phyloP scores from a whole-genome alignment of 2,888 invertebrate species.

The Gymnosoma rotundatum region DNA sequence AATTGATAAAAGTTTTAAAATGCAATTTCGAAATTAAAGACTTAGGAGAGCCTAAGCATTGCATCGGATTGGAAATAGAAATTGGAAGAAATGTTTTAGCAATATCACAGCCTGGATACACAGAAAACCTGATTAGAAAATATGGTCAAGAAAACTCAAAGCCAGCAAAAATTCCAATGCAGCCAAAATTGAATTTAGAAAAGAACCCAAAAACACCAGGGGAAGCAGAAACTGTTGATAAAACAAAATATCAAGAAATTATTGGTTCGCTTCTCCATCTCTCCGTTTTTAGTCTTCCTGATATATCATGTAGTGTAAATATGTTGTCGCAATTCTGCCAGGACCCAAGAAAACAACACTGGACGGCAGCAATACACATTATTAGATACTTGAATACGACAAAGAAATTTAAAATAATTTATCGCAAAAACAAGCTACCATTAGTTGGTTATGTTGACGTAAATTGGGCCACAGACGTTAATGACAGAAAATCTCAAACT shows the following conservation, averaged over 20 bases:
- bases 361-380: no score
- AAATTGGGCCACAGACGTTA: constrained; percentile 63
- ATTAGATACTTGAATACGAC: neutral
- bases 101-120: constrained; percentile 5
- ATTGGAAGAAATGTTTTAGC: neutral
- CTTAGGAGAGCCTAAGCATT: constrained; percentile 25
- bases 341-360: neutral
- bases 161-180: constrained; percentile 34
- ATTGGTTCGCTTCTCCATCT: constrained; percentile 13
- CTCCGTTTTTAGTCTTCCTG: constrained; percentile 1
- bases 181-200: neutral
- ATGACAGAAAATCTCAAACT: constrained; percentile 52
- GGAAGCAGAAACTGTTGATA: constrained; percentile 14
- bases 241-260: constrained; percentile 29
- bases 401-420: neutral
- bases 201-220: neutral
- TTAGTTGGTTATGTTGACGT: constrained; percentile 47
- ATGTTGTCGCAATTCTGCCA: constrained; percentile 4
- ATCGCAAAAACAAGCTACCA: constrained; percentile 22
- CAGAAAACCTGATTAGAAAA: constrained; percentile 19
- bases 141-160: constrained; percentile 32
- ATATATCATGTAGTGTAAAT: constrained; percentile 9
- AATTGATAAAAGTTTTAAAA: constrained; percentile 3
- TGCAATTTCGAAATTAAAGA: constrained; percentile 15
- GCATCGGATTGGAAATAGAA: constrained; percentile 25